Base-by-base conservation (phyloP, 2,113 vertebrate genomes). In the Coryphaenoides rupestris region DNA sequence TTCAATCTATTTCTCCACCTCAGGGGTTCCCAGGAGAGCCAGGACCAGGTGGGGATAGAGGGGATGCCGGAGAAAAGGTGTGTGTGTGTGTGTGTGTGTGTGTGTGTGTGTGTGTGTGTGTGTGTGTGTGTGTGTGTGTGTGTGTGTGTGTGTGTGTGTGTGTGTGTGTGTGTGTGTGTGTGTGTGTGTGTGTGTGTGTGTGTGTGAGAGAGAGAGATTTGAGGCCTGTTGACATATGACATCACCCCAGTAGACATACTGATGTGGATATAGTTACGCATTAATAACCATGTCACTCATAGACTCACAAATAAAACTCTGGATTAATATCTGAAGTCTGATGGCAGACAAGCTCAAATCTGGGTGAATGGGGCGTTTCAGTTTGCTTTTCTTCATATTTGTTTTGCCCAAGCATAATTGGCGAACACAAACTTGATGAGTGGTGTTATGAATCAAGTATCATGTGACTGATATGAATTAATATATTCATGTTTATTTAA, bases 1-100 rank as follows among this genome's bases (percentile, higher is more conserved):
- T 40, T 40, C 9, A 40, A 40, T 40, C 33, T 40, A 5, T 33
- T 58, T 45, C 54, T 59, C 16, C 63, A 59, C 56, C 62, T 12
- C 22, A 94, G 92, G 93, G 93, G 16, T 92, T 91, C 63, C 6
- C 73, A 21, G 93, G 92, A 19, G 75, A 81, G 63, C 79, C 84
- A 24, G 93, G 93, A 3, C 70, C 83, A 0, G 55, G 0, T 54
- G 93, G 93, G 15, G 84, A 91, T 66, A 88, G 74, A 82, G 93
- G 93, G 63, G 61, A 68, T 56, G 59, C 87, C 64, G 93, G 92
- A 49, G 24, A 12, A 1, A 94, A 92, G 91, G 93, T 93, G 68
- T 84, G 68, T 66, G 14, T 22, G 55, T 3, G 21, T 46, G 15
- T 58, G 58, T 55, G 47, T 23, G 26, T 16, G 49, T 21, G 15